phyloP scores from a whole-genome alignment of 2,113 vertebrate genomes.

The Spermophilus dauricus region DNA sequence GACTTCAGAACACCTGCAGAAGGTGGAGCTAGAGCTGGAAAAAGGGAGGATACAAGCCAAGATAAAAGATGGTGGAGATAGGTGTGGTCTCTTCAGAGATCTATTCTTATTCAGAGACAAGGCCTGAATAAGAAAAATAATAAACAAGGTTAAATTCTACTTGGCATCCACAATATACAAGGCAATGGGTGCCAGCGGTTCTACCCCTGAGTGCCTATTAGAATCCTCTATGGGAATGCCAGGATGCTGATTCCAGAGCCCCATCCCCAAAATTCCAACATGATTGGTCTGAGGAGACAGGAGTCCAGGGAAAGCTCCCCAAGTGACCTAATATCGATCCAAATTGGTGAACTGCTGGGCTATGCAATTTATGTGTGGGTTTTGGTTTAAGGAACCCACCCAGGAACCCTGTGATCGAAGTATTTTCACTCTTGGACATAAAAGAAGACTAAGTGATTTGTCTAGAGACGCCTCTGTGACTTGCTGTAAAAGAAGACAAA shows the following conservation, averaged over 20 bases:
- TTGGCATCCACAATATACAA: background rate
- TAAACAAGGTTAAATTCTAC: background rate
- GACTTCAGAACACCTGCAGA: background rate
- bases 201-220: background rate
- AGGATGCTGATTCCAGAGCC: background rate
- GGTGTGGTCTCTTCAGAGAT: background rate
- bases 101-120: background rate
- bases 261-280: background rate
- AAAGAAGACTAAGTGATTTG: background rate
- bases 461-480: background rate
- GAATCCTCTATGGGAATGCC: background rate
- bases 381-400: background rate
- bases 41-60: background rate
- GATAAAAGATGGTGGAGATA: background rate
- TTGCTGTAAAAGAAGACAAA: slow-evolving; percentile 13
- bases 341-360: background rate
- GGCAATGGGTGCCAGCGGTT: background rate
- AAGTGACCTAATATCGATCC: background rate
- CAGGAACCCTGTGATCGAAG: background rate
- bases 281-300: background rate
- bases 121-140: background rate
- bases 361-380: background rate
- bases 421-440: background rate
- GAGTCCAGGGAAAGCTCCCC: background rate
- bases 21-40: background rate